Evolutionary conservation across 2,113 vertebrate genomes (phyloP).

Genomic region (Pheucticus melanocephalus): DNA sequence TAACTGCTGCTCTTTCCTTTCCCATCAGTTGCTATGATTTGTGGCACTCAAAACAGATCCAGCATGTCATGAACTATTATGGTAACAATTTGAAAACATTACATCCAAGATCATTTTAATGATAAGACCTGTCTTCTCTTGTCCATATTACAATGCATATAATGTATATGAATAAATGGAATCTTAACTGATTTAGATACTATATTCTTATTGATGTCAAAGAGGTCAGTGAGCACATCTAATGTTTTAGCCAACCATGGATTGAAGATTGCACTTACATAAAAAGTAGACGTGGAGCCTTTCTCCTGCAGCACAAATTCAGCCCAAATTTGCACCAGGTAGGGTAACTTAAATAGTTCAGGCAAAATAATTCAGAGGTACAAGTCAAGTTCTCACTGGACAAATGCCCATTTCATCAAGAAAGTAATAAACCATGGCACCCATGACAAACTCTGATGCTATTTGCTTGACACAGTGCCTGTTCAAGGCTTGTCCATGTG

Average conservation of each 20-base stretch:
- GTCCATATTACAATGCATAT: constrained; percentile 14
- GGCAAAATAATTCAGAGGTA: constrained; percentile 11
- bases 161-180: constrained; percentile 38
- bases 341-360: neutral
- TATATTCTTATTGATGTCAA: constrained; percentile 7
- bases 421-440: constrained; percentile 46
- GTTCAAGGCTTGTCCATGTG: constrained; percentile 44
- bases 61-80: neutral
- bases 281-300: neutral
- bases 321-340: neutral
- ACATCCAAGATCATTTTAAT: neutral
- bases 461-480: constrained; percentile 62
- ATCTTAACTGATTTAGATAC: constrained; percentile 47
- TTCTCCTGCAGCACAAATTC: neutral
- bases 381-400: constrained; percentile 22
- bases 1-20: neutral
- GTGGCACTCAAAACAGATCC: neutral
- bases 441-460: constrained; percentile 28
- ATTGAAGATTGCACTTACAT: neutral
- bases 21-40: neutral
- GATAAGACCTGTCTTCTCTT: neutral
- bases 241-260: constrained; percentile 11
- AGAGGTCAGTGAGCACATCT: constrained; percentile 11
- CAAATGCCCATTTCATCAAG: constrained; percentile 54
- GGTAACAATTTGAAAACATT: constrained; percentile 23